Base-by-base conservation (phyloP, 2,797 vertebrate genomes). In the Myotis daubentonii region DNA sequence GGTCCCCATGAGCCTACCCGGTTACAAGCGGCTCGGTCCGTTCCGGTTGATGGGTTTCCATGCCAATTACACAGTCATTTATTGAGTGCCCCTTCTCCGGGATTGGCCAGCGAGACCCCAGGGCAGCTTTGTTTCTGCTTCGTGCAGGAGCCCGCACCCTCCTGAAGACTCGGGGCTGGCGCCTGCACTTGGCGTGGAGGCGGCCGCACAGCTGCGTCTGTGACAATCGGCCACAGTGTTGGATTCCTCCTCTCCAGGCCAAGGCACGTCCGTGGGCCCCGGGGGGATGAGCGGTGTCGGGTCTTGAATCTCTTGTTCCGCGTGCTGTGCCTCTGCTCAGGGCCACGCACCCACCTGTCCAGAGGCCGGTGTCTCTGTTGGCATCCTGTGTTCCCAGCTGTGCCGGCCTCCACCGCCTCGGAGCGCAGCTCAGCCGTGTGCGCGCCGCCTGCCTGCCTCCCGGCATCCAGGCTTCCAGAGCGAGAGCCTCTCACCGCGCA, bases 401-500 rank as follows among this genome's bases (percentile, higher is more conserved):
- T 17, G 82, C 65, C 16, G 11, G 2, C 17, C 55, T 84, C 28
- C 0, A 1, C 44, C 0, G 1, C 80, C 51, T 70, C 36, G 1
- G 20, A 89, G 36, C 8, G 19, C 38, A 66, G 68, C 70, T 41
- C 41, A 0, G 80, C 44, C 75, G 2, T 33, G 5, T 36, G 16
- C n/a, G 19, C 47, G 83, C 93, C 8, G 66, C 78, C 23, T 2
- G 17, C 81, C 55, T 87, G 51, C 91, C 1, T 80, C 87, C 41
- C 83, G 11, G 79, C 41, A 47, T 4, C 47, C 78, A 76, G 76
- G 60, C 94, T 87, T 87, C 49, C 38, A 0, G 2, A 78, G 80
- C 93, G 20, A 93, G 90, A 88, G 87, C 74, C 87, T 95, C 92
- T 70, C 22, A 41, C n/a, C 68, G 92, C 93, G 95, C 11, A 78